phyloP scores from a whole-genome alignment of 2,113 vertebrate genomes.

The Meriones unguiculatus region DNA sequence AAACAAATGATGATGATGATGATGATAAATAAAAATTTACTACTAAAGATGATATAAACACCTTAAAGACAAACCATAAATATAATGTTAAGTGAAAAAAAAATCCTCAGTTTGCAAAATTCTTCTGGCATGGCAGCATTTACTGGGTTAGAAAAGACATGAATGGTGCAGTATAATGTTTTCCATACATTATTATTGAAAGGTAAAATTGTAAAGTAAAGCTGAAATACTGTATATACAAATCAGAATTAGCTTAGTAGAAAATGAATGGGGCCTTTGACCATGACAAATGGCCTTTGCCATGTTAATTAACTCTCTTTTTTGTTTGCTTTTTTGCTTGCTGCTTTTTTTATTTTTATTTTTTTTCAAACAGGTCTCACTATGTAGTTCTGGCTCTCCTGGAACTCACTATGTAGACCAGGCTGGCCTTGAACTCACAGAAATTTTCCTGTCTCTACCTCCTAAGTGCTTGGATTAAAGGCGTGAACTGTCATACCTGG shows the following conservation, averaged over 20 bases:
- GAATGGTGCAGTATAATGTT: neutral
- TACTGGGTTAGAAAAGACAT: constrained; percentile 12
- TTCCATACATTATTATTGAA: neutral
- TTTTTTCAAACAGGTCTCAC: neutral
- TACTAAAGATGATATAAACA: neutral
- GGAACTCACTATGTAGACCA: neutral
- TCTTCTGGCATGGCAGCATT: neutral
- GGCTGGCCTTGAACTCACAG: neutral
- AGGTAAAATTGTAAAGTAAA: neutral
- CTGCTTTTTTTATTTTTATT: neutral
- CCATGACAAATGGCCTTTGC: neutral
- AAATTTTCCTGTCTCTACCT: neutral
- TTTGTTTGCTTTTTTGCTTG: neutral
- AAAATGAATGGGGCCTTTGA: neutral
- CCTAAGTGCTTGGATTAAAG: neutral
- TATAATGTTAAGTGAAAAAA: neutral
- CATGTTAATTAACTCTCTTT: neutral
- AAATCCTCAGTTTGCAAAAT: neutral
- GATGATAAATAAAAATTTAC: neutral
- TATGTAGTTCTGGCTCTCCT: neutral
- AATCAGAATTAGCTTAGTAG: neutral
- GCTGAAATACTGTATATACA: neutral
- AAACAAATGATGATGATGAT: neutral
- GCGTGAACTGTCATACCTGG: too few relatives aligned
- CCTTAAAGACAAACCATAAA: neutral